A percentile compares a stretch with the other conserved stretches of the same genome.
phyloP scores from a whole-genome alignment of 2,113 vertebrate species.

The Microcebus murinus region DNA sequence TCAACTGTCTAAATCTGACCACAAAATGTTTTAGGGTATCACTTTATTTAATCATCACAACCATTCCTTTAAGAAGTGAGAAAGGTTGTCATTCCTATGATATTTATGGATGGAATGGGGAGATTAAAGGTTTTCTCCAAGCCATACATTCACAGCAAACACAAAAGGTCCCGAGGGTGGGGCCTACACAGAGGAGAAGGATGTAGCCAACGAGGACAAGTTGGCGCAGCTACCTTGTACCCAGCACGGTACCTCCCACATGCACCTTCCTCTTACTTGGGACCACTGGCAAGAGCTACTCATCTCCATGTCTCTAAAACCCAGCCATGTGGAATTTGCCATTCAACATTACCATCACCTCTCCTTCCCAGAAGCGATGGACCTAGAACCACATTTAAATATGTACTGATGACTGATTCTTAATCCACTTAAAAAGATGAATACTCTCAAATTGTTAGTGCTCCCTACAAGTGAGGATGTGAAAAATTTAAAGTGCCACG shows the following conservation, averaged over 20 bases:
- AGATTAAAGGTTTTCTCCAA: not conserved
- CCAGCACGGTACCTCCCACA: not conserved
- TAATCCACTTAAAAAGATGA: not conserved
- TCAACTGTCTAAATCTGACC: not conserved
- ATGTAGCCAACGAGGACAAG: not conserved
- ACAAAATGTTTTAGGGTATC: not conserved
- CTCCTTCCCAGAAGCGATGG: not conserved
- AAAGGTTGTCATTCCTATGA: not conserved
- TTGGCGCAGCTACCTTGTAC: accelerated
- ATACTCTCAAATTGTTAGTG: not conserved
- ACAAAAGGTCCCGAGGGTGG: not conserved
- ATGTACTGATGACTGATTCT: not conserved
- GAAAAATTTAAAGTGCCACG: not conserved
- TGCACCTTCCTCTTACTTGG: not conserved
- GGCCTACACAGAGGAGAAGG: not conserved
- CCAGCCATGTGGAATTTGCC: not conserved
- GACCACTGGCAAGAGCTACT: not conserved
- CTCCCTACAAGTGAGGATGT: not conserved
- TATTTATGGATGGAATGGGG: not conserved
- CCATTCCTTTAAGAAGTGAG: not conserved
- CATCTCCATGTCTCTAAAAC: not conserved
- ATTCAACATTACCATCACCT: not conserved
- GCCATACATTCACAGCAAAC: not conserved
- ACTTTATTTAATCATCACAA: not conserved
- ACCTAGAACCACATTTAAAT: not conserved